Evolutionary conservation across 2,888 invertebrate species (phyloP).

Genomic region (Ophioninae sp.): DNA sequence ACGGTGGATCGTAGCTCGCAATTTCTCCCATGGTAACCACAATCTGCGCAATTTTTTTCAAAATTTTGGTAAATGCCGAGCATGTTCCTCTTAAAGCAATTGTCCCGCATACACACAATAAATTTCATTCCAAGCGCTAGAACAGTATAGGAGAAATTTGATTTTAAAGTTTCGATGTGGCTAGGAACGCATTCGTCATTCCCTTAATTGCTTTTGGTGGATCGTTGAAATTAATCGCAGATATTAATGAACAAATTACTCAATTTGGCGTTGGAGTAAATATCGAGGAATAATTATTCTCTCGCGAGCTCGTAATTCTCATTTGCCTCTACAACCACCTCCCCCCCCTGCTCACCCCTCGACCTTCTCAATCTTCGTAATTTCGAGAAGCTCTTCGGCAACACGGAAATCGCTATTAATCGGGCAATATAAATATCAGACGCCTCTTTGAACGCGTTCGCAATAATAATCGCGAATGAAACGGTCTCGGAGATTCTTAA

Average conservation of each 20-base stretch:
- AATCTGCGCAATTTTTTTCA: no score
- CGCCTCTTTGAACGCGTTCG: slow-evolving; percentile 28
- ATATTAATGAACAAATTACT: neutral
- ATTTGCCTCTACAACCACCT: neutral
- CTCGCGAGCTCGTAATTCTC: neutral
- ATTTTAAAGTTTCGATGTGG: no score
- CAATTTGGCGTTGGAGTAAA: neutral
- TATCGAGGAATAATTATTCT: neutral
- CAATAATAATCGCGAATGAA: slow-evolving; percentile 32
- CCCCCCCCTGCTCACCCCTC: neutral
- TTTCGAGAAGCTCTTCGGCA: slow-evolving; percentile 4
- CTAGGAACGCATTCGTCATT: no score
- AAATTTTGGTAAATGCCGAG: no score
- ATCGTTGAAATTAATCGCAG: neutral
- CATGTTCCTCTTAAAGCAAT: no score
- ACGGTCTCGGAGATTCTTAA: slow-evolving; percentile 25
- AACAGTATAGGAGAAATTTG: no score
- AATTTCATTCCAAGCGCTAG: no score
- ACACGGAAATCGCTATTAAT: slow-evolving; percentile 24
- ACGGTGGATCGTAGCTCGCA: no score
- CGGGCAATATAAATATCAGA: slow-evolving; percentile 6
- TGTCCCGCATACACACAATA: no score
- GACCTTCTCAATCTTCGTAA: neutral
- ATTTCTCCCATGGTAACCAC: no score
- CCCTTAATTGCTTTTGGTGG: neutral